A percentile compares a stretch with the other conserved stretches of the same genome.
These are phyloP conservation scores for Haliclona indistincta DNA, from an alignment of 37 sponge, comb jelly and placozoan species.

Conservation along the genomic window DNA sequence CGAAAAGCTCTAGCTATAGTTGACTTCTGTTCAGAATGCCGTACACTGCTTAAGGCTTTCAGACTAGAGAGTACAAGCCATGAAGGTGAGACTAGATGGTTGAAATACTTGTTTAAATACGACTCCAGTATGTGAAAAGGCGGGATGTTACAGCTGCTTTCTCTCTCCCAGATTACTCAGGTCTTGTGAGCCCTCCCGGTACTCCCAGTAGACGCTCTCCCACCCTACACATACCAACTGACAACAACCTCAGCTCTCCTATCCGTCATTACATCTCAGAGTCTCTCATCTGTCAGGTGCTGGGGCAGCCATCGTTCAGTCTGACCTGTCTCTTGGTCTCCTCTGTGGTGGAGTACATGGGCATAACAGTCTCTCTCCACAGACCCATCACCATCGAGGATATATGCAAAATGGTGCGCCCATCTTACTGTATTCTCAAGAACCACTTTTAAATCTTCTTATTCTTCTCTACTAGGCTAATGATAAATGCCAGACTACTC, in stretches of 20 bases:
- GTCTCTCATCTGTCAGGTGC: conserved; percentile 67
- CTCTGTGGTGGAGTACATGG: conserved; percentile 53
- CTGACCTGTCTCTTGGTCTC: conserved; percentile 65
- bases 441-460: too few species aligned
- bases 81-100: conserved; percentile 31
- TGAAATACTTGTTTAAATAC: too few species aligned
- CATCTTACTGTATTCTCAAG: too few species aligned
- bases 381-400: conserved; percentile 62
- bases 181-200: conserved; percentile 32
- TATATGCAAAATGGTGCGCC: conserved; percentile 67
- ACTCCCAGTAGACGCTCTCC: conserved; percentile 35
- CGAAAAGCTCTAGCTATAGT: conserved; percentile 64
- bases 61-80: conserved; percentile 39
- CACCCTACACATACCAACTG: conserved; percentile 60
- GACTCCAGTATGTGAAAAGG: too few species aligned
- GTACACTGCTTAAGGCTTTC: conserved; percentile 49
- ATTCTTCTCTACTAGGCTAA: too few species aligned
- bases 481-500: conserved; percentile 58
- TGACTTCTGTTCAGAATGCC: conserved; percentile 73
- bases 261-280: conserved; percentile 78
- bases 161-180: too few species aligned
- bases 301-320: conserved; percentile 77
- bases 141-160: too few species aligned
- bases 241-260: conserved; percentile 49
- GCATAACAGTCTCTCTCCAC: conserved; percentile 18